Percentiles rank a stretch among this genome's conserved stretches.
phyloP scores from a whole-genome alignment of 2,797 vertebrate genomes.

The Pelochelys cantorii region DNA sequence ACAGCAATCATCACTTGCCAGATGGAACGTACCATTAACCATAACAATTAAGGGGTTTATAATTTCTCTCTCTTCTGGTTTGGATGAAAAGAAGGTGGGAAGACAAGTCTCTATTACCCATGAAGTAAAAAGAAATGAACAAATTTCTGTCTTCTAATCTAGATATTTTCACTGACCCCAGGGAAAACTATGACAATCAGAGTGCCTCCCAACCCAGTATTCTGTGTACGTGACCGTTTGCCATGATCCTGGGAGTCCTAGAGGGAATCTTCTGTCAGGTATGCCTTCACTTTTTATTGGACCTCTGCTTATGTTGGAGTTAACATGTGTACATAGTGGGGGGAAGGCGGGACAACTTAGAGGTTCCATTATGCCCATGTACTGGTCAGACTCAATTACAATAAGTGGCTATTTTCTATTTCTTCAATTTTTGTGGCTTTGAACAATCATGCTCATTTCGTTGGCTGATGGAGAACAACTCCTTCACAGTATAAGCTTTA shows the following conservation, averaged over 20 bases:
- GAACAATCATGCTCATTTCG: background rate
- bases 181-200: background rate
- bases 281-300: background rate
- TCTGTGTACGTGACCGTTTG: background rate
- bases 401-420: background rate
- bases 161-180: background rate
- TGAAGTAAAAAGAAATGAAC: background rate
- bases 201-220: background rate
- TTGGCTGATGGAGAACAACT: background rate
- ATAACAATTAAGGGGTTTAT: background rate
- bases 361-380: background rate
- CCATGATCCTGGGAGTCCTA: background rate
- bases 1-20: background rate
- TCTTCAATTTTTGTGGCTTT: background rate
- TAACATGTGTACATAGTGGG: background rate
- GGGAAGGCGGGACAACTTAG: background rate
- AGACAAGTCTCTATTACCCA: background rate
- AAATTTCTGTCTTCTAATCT: slow-evolving; percentile 6
- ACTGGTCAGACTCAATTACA: background rate
- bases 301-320: background rate
- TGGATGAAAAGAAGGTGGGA: background rate
- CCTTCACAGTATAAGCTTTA: background rate
- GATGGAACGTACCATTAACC: background rate
- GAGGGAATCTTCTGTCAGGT: background rate
- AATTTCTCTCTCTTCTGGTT: background rate